Percentiles rank a stretch among this genome's conserved stretches.
These are phyloP conservation scores for Pardosa pseudoannulata DNA, from an alignment of 2,888 invertebrate genomes.

Conservation along the genomic window DNA sequence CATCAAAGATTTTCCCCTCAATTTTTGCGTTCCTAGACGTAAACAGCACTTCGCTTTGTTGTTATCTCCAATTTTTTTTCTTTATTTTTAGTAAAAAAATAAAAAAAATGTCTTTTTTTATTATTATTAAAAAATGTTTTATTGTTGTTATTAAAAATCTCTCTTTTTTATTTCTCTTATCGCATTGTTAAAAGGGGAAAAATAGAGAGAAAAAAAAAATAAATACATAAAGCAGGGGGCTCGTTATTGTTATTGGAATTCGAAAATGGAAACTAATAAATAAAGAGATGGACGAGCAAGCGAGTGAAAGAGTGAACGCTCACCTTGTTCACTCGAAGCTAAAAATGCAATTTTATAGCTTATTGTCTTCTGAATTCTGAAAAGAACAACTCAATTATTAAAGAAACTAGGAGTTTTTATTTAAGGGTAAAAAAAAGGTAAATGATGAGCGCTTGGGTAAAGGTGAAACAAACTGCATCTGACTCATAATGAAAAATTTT, in stretches of 20 bases:
- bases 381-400: constrained; percentile 71
- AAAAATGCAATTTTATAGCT: constrained; percentile 69
- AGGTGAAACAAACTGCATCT: not conserved
- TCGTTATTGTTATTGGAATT: constrained; percentile 65
- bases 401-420: constrained; percentile 44
- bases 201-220: not conserved
- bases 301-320: constrained; percentile 10
- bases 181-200: too few relatives aligned
- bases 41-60: constrained; percentile 39
- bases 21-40: constrained; percentile 17
- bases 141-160: constrained; percentile 49
- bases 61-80: constrained; percentile 11
- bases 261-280: constrained; percentile 22
- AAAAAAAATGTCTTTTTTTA: too few relatives aligned
- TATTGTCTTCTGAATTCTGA: constrained; percentile 59
- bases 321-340: not conserved
- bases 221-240: too few relatives aligned
- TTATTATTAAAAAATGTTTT: constrained; percentile 31
- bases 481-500: not conserved
- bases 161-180: too few relatives aligned
- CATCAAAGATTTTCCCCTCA: constrained; percentile 11
- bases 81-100: too few relatives aligned
- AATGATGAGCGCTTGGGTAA: not conserved
- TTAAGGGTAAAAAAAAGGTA: not conserved
- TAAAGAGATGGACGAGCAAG: constrained; percentile 16